Conservation (phyloP, 35 echinoderm and acorn worm species). For the Lytechinus variegatus region DNA sequence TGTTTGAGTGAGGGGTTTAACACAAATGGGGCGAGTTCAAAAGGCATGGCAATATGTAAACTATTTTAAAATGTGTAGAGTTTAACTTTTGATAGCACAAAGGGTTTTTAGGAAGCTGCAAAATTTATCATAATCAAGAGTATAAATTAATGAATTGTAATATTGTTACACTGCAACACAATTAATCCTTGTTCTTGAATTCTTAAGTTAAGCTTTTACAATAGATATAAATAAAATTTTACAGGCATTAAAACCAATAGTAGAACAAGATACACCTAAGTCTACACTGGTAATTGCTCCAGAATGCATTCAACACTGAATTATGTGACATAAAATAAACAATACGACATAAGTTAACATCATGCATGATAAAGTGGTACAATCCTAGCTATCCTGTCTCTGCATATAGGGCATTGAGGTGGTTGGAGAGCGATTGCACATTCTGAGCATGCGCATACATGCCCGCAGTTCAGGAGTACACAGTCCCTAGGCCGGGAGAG, state of each 20-base stretch:
- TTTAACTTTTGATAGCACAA: neutral
- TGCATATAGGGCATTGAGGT: slow-evolving; percentile 97
- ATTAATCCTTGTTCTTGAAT: no score
- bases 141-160: neutral
- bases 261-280: neutral
- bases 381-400: slow-evolving; percentile 77
- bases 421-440: slow-evolving; percentile 77
- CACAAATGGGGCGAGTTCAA: no score
- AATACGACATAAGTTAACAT: neutral
- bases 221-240: neutral
- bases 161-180: no score
- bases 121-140: neutral
- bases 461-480: slow-evolving; percentile 94
- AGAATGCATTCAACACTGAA: neutral
- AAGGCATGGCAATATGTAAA: no score
- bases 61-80: no score
- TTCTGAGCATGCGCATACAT: slow-evolving; percentile 87
- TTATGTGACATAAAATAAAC: neutral
- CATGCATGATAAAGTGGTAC: slow-evolving; percentile 94
- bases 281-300: neutral
- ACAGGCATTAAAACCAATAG: neutral
- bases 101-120: neutral
- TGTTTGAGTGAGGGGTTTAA: no score
- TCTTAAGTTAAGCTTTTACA: neutral
- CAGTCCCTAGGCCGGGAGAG: slow-evolving; percentile 76